Evolutionary conservation across 2,797 vertebrate genomes (phyloP).

Genomic region (Sebastes oblongus): DNA sequence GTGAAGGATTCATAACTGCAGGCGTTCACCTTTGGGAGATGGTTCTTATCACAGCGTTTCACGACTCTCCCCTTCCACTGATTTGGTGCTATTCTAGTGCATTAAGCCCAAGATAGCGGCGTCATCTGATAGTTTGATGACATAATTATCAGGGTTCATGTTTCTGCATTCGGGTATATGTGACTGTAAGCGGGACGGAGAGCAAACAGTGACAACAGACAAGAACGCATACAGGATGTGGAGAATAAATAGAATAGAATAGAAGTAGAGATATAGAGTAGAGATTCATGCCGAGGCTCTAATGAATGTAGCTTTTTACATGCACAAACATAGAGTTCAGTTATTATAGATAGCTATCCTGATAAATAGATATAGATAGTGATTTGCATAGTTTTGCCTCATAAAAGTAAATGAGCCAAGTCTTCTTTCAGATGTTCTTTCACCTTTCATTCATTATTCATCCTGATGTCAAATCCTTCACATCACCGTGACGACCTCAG

Average conservation of each 20-base stretch:
- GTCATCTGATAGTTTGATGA: slow-evolving; percentile 37
- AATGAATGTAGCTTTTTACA: too few species aligned
- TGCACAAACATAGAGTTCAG: too few species aligned
- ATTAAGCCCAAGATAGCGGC: slow-evolving; percentile 26
- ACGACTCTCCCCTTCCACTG: not conserved
- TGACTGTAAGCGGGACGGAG: not conserved
- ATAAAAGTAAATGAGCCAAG: not conserved
- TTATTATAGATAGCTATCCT: too few species aligned
- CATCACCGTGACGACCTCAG: not conserved
- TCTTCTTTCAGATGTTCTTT: not conserved
- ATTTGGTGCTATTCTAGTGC: slow-evolving; percentile 26
- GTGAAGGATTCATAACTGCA: slow-evolving; percentile 21
- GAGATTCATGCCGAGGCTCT: too few species aligned
- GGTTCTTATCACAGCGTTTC: slow-evolving; percentile 12
- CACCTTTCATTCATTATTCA: not conserved
- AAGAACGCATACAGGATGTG: not conserved
- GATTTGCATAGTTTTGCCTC: not conserved
- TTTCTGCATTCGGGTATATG: not conserved
- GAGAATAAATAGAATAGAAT: not conserved
- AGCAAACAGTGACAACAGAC: not conserved
- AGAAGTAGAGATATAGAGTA: too few species aligned
- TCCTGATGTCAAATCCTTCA: not conserved
- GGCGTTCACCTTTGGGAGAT: not conserved
- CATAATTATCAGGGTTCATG: slow-evolving; percentile 30
- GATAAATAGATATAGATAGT: too few species aligned